Conservation (phyloP, 2,113 vertebrate species). For the Anoura caudifer region DNA sequence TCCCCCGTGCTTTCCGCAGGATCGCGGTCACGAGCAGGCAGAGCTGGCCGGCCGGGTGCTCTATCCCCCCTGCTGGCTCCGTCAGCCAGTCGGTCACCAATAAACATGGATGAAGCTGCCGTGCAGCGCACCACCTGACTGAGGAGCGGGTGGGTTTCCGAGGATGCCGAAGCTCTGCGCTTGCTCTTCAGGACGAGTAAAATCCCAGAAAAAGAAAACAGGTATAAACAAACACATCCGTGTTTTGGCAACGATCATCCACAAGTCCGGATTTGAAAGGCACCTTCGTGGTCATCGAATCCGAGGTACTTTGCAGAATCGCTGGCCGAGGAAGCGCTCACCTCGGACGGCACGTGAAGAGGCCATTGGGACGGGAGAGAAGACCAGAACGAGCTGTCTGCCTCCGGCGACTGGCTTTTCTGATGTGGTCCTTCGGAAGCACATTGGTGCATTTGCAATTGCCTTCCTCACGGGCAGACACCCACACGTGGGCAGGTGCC, state of each 20-base stretch:
- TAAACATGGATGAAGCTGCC: slow-evolving; percentile 41
- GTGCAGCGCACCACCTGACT: background rate
- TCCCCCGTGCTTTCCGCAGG: background rate
- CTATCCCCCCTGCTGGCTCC: background rate
- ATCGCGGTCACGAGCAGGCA: background rate
- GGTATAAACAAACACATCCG: slow-evolving; percentile 24
- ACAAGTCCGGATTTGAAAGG: background rate
- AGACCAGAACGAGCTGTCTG: background rate
- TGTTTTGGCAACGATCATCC: background rate
- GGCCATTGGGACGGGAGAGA: background rate
- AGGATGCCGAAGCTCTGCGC: background rate
- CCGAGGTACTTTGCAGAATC: background rate
- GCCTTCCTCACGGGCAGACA: background rate
- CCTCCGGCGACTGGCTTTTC: too few species aligned
- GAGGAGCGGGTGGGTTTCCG: background rate
- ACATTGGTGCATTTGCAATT: background rate
- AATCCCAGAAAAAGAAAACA: background rate
- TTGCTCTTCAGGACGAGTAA: slow-evolving; percentile 37
- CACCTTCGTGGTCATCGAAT: background rate
- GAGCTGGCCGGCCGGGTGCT: background rate
- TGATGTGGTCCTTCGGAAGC: background rate
- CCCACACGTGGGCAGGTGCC: fast-evolving
- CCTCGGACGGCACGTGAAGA: too few species aligned
- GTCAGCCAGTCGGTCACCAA: background rate
- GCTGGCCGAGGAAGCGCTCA: too few species aligned